phyloP scores from a whole-genome alignment of 1,140 invertebrate species.

The Aphelenchoides fujianensis region DNA sequence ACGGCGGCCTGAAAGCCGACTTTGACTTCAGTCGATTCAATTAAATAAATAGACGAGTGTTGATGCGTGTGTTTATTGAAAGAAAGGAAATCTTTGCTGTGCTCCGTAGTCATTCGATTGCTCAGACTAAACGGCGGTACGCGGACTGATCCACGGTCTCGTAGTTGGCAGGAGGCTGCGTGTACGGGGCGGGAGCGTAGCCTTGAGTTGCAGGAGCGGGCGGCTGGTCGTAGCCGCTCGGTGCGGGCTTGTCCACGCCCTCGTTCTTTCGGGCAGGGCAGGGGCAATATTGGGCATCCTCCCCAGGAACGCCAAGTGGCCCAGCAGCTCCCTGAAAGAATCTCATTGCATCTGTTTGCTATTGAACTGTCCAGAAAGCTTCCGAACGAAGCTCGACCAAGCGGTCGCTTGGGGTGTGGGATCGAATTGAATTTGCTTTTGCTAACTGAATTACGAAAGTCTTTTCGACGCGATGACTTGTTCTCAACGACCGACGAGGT shows the following conservation, averaged over 20 bases:
- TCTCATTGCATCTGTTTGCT: not conserved
- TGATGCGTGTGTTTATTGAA: not conserved
- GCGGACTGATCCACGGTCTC: not conserved
- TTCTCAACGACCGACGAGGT: too few species aligned
- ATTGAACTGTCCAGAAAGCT: too few species aligned
- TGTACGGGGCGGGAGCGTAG: not conserved
- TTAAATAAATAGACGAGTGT: too few species aligned
- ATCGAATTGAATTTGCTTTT: too few species aligned
- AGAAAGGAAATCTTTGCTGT: too few species aligned
- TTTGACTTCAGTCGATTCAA: too few species aligned
- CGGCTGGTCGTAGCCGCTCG: not conserved
- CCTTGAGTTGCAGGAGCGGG: not conserved
- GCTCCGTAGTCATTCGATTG: too few species aligned
- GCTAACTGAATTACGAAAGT: too few species aligned
- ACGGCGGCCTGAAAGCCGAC: not conserved
- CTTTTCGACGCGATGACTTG: too few species aligned
- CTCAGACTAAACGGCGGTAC: not conserved
- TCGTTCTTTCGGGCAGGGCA: not conserved
- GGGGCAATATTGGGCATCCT: constrained; percentile 24
- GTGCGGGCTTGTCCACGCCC: not conserved
- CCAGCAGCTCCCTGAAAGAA: not conserved
- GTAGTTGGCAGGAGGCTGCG: not conserved
- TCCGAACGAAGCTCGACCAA: too few species aligned
- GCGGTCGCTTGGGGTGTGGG: too few species aligned
- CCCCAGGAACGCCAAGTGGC: constrained; percentile 8